Base-by-base conservation (phyloP, 2,113 vertebrate species). In the Stictonetta naevosa region DNA sequence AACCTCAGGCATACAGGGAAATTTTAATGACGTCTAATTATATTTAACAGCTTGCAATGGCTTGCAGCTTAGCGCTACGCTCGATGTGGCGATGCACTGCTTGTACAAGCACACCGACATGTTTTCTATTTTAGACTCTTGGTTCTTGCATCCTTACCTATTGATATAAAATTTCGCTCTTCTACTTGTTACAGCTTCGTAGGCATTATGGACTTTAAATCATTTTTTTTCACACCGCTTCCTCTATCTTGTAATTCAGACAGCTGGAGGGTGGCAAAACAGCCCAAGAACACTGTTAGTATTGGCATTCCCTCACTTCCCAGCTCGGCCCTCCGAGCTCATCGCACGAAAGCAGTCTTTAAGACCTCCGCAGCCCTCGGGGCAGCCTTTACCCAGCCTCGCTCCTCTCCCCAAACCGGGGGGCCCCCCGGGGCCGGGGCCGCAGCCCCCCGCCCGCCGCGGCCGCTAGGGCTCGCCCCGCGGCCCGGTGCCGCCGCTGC, bases 31-130 rank as follows among this genome's bases (percentile, higher is more conserved):
- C 15, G 55, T 31, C 68, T 83, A 78, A 92, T 31, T 50, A 83
- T 8, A 15, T 38, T 52, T 62, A 66, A 33, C 5, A 76, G 79
- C 63, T 76, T 44, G 29, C 38, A 69, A 59, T 3, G 17, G 28
- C 42, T 15, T 1, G 31, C 19, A 59, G 36, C n/a, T 67, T 55
- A 83, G 72, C 2, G 82, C 58, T 81, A n/a, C 21, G 6, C 11
- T 11, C 63, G 19, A 22, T 8, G 13, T 0, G 60, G 21, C 31
- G 5, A 50, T 17, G 8, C 1, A 0, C 14, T 85, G 77, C 31
- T 86, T 66, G 87, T 68, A 15, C n/a, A 31, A 33, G 19, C 17
- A 50, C 34, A 4, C 7, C 8, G 17, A 7, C 14, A 52, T 23
- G 33, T 50, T n/a, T 62, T 73, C 15, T 60, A 19, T 60, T 83